Base-by-base conservation (phyloP, 2,113 vertebrate species). In the Excalfactoria chinensis region DNA sequence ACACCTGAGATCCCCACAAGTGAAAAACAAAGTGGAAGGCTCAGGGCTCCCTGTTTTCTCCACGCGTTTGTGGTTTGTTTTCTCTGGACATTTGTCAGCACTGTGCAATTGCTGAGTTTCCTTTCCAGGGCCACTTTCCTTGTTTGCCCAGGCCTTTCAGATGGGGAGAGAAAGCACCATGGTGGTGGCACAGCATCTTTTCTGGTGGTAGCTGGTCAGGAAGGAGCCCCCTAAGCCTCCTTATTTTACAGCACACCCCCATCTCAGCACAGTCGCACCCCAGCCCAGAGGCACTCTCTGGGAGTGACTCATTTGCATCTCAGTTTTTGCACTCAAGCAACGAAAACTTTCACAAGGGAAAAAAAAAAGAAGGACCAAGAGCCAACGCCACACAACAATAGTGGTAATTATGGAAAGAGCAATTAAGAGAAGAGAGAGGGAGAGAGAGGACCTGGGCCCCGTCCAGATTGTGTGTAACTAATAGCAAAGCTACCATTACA, bases 221-320 rank as follows among this genome's bases (percentile, higher is more conserved):
- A 75, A 20, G 0, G 2, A 75, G 37, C 48, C 14, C 63, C 9
- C 55, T n/a, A 37, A 82, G 44, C 68, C 7, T 70, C 44, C 55
- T 69, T 76, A 49, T 74, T 91, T 67, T 86, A 73, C 89, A 89
- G 68, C 37, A 75, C 1, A 7, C 59, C 25, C 25, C 68, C 2
- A 0, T 64, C 56, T 74, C 30, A 75, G 59, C 3, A 17, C 37
- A 80, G 84, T 60, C 44, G 60, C 60, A 70, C 46, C 64, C 60
- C 78, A 92, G 75, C 81, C 87, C 87, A 91, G 79, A 37, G 87
- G 89, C 89, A 34, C 30, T 93, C 81, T 86, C 90, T 87, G 95
- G 89, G 89, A 89, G 81, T 68, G 68, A 80, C 78, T 91, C 41
- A 44, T 85, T 85, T 94, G 89, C 93, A 94, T 89, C 84, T 94